Evolutionary conservation across 2,113 vertebrate genomes (phyloP).

Genomic region (Hyperoodon ampullatus): DNA sequence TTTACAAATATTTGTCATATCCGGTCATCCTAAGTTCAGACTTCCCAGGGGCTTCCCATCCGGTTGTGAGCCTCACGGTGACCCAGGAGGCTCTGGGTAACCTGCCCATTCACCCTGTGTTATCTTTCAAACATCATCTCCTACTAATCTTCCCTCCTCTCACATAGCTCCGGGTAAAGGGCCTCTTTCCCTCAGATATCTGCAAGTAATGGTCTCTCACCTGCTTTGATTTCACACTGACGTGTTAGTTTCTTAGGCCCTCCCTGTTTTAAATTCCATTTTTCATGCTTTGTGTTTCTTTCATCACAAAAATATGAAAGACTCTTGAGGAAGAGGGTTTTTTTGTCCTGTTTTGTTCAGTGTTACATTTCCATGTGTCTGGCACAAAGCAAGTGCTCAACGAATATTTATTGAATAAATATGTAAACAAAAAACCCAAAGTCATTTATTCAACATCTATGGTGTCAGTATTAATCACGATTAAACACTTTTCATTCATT

Average conservation of each 20-base stretch:
- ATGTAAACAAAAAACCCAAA: background rate
- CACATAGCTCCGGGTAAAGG: background rate
- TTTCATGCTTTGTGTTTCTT: background rate
- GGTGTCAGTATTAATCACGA: background rate
- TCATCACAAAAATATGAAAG: slow-evolving; percentile 6
- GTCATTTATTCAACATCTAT: background rate
- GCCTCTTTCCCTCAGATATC: background rate
- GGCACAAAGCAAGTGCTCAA: background rate
- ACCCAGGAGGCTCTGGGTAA: background rate
- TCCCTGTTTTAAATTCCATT: background rate
- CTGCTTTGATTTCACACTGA: background rate
- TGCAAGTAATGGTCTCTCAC: background rate
- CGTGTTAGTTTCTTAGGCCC: background rate
- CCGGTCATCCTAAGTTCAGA: background rate
- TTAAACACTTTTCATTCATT: background rate
- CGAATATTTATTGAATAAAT: background rate
- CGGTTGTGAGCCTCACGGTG: background rate
- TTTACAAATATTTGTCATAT: background rate
- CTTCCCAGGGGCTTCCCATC: background rate
- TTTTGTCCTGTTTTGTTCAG: background rate
- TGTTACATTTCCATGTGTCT: background rate
- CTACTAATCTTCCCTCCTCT: background rate
- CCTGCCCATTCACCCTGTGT: background rate
- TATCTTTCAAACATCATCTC: background rate
- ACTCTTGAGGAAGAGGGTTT: background rate